phyloP scores from a whole-genome alignment of 2,113 vertebrate species.

The Indri indri region DNA sequence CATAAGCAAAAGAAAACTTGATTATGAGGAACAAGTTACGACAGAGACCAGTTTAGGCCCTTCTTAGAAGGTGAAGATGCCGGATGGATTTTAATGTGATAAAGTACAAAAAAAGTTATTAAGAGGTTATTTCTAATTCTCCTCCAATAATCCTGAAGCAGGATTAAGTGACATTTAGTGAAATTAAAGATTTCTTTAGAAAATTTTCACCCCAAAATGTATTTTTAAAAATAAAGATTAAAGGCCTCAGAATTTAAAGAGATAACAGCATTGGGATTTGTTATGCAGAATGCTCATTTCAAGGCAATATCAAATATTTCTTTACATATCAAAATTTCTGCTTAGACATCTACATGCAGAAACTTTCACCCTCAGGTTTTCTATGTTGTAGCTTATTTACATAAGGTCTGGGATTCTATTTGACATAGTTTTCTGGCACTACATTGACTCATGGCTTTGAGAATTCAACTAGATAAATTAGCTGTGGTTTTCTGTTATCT shows the following conservation, averaged over 20 bases:
- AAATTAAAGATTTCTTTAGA: neutral
- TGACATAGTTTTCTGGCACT: neutral
- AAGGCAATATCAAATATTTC: neutral
- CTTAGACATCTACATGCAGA: neutral
- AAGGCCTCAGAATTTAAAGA: neutral
- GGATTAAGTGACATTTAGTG: neutral
- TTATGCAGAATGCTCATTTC: neutral
- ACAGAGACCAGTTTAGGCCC: neutral
- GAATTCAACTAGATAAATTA: conserved; percentile 43
- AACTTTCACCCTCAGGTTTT: neutral
- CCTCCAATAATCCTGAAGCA: neutral
- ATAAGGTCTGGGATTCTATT: neutral
- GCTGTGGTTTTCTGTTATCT: conserved; percentile 36
- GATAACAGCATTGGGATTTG: neutral
- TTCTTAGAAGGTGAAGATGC: neutral
- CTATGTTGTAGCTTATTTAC: neutral
- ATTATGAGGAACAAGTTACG: neutral
- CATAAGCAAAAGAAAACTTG: neutral
- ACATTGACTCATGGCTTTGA: neutral
- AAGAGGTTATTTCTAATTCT: neutral
- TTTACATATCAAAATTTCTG: neutral
- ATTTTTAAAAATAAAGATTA: conserved; percentile 4
- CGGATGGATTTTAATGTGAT: neutral
- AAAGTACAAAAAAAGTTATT: neutral
- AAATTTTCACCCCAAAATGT: neutral